Percentiles rank a stretch among this genome's conserved stretches.
phyloP scores from a whole-genome alignment of 2,113 vertebrate genomes.

The Phyllopteryx taeniolatus region DNA sequence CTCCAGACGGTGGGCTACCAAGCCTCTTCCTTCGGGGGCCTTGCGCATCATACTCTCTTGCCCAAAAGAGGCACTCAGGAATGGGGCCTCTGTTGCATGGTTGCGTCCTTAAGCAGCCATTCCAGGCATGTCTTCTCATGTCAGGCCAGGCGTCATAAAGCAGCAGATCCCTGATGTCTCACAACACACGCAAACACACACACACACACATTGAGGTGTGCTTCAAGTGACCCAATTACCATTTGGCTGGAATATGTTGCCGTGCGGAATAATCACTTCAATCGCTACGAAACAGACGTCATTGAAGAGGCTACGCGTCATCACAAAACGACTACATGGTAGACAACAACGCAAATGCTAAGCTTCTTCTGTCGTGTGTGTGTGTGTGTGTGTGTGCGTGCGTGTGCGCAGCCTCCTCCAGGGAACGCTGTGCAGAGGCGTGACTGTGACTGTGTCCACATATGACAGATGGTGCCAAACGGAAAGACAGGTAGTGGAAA shows the following conservation, averaged over 20 bases:
- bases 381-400: neutral
- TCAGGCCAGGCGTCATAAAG: slow-evolving; percentile 41
- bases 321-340: neutral
- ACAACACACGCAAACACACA: slow-evolving; percentile 42
- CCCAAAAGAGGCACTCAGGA: slow-evolving; percentile 2
- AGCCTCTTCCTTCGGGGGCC: neutral
- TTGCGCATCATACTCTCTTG: neutral
- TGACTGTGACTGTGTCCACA: slow-evolving; percentile 46
- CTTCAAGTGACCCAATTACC: slow-evolving; percentile 2
- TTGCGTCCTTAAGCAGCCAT: slow-evolving; percentile 10
- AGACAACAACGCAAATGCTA: neutral
- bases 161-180: slow-evolving; percentile 30
- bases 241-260: neutral
- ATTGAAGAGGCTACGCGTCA: neutral
- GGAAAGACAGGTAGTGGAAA: neutral
- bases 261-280: neutral
- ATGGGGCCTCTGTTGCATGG: neutral
- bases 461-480: slow-evolving; percentile 53
- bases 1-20: neutral
- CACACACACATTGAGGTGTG: slow-evolving; percentile 7
- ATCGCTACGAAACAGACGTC: neutral
- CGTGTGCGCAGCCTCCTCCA: neutral
- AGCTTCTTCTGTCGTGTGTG: neutral
- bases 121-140: slow-evolving; percentile 41
- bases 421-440: slow-evolving; percentile 39